Percentiles rank a stretch among this genome's conserved stretches.
Evolutionary conservation across 2,888 invertebrate species (phyloP).

Genomic region (Caenorhabditis parvicauda): DNA sequence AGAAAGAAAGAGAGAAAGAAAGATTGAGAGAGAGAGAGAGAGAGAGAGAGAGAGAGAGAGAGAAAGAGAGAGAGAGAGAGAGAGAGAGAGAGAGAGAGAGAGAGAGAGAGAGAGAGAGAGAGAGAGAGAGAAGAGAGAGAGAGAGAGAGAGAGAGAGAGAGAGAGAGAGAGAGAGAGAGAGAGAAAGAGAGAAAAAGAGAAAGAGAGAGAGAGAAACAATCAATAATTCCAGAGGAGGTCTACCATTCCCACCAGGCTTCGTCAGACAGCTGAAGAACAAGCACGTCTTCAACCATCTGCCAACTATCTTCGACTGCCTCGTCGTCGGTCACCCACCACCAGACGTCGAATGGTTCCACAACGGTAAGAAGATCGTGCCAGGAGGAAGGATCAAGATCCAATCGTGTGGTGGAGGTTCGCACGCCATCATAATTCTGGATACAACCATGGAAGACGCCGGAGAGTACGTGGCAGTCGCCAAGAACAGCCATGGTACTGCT

Average conservation of each 20-base stretch:
- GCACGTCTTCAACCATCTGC: slow-evolving; percentile 62
- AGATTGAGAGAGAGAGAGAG: no score
- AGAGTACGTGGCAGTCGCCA: slow-evolving; percentile 60
- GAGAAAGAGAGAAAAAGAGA: background rate
- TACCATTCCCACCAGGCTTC: slow-evolving; percentile 62
- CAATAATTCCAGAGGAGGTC: slow-evolving; percentile 37
- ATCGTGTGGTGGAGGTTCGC: slow-evolving; percentile 58
- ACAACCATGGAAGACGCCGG: slow-evolving; percentile 59
- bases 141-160: no score
- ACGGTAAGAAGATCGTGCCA: slow-evolving; percentile 64
- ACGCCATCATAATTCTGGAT: slow-evolving; percentile 60
- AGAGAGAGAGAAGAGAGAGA: no score
- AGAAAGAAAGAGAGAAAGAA: background rate
- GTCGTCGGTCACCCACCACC: slow-evolving; percentile 61
- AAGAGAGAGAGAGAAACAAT: background rate
- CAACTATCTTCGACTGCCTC: slow-evolving; percentile 62
- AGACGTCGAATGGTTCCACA: slow-evolving; percentile 62
- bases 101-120: background rate
- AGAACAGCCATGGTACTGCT: slow-evolving; percentile 58
- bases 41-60: background rate
- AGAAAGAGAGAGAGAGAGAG: no score
- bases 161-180: background rate
- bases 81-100: no score
- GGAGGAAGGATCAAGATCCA: slow-evolving; percentile 65
- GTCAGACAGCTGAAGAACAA: slow-evolving; percentile 62